A percentile compares a stretch with the other conserved stretches of the same genome.
phyloP scores from a whole-genome alignment of 2,888 invertebrate genomes.

The Harpalus rufipes region DNA sequence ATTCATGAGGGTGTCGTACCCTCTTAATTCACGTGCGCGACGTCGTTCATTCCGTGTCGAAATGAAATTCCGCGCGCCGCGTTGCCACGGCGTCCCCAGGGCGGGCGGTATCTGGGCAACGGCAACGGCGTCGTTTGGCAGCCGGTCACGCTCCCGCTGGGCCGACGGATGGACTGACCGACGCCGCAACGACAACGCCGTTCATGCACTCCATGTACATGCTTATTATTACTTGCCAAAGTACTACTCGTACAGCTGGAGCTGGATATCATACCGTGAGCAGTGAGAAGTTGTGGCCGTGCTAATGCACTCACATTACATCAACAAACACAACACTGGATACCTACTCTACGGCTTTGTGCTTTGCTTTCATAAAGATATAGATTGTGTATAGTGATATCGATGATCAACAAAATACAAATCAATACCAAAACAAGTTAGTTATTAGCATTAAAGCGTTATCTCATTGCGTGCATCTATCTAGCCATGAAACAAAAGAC shows the following conservation, averaged over 20 bases:
- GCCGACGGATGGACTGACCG: slow-evolving; percentile 17
- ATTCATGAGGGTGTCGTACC: slow-evolving; percentile 67
- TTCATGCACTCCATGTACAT: slow-evolving; percentile 32
- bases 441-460: background rate
- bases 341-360: background rate
- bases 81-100: slow-evolving; percentile 2
- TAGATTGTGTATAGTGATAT: background rate
- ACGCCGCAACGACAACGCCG: slow-evolving; percentile 6
- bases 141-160: slow-evolving; percentile 71
- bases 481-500: too few species aligned
- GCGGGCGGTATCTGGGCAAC: slow-evolving; percentile 67
- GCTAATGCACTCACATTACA: background rate
- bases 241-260: background rate
- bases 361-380: background rate
- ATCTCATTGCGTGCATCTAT: too few species aligned
- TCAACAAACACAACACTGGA: background rate
- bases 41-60: slow-evolving; percentile 65
- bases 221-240: slow-evolving; percentile 57
- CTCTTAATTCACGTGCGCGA: slow-evolving; percentile 65
- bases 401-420: background rate
- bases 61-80: slow-evolving; percentile 63
- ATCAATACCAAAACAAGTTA: background rate
- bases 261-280: too few species aligned
- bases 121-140: slow-evolving; percentile 71
- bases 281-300: background rate